Evolutionary conservation across 2,113 vertebrate species (phyloP), one percentile per base, ranked within the genome.

Genomic region (Gnathonemus echidnorhynchus): DNA sequence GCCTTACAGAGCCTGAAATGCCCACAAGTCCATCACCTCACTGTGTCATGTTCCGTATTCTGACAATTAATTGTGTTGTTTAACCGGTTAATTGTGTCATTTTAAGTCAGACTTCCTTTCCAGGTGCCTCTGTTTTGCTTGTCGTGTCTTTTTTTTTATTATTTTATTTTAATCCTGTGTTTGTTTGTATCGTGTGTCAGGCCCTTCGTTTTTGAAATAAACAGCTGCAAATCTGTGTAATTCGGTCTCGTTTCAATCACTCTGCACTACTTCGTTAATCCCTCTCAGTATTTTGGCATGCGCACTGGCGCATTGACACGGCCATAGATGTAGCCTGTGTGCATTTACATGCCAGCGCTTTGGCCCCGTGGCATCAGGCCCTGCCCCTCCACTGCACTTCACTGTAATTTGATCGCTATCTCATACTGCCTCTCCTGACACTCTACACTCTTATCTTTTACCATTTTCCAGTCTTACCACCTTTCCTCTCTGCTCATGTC

Each of bases 371-470:
- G 24, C 45, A 62, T 17, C 31, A 31, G 17, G 39, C 2, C 53
- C 66, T 13, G 24, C 17, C 88, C n/a, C 24, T 42, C 35, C 50
- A 84, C 89, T 46, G 90, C 89, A 39, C 5, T 87, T 53, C 3
- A 0, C 39, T 91, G 95, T 94, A 95, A 95, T 88, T 58, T 89
- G 94, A 96, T 90, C 94, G 92, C 86, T 91, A 90, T 90, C 90
- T 88, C 86, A 56, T 24, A 84, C 49, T 90, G 42, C 27, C 74
- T 58, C 88, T 84, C 56, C 62, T 94, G 94, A 94, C 74, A 94
- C 91, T 93, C 91, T 94, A 95, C 95, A 93, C 95, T 92, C 87
- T 94, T 96, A 94, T 96, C 95, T 95, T 95, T 96, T 96, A 96
- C 92, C 95, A 95, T 95, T 95, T 95, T 90, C 92, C 91, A 83